Percentiles rank a stretch among this genome's conserved stretches.
Conservation (phyloP, 2,797 vertebrate genomes). For the Poliocrania exsul region DNA sequence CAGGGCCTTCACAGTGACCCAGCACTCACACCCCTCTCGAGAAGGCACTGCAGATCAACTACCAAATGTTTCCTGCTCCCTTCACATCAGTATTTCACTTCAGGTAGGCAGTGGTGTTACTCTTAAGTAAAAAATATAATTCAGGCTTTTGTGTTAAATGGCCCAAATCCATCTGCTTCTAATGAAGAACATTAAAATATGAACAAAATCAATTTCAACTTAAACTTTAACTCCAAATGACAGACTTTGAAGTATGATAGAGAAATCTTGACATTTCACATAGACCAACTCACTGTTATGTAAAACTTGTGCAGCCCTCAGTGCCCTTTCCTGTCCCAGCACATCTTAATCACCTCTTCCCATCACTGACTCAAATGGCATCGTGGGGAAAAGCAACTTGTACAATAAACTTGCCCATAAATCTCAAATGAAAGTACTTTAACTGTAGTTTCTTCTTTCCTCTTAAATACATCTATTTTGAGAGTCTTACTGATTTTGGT, state of each 20-base stretch:
- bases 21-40: neutral
- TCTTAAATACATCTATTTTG: neutral
- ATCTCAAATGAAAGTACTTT: neutral
- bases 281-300: neutral
- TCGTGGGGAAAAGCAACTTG: neutral
- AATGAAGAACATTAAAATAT: neutral
- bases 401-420: neutral
- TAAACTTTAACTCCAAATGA: neutral
- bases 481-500: neutral
- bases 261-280: neutral
- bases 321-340: neutral
- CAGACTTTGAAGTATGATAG: neutral
- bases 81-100: neutral
- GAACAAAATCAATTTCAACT: neutral
- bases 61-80: neutral
- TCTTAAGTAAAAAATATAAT: neutral
- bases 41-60: neutral
- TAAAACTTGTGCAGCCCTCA: neutral
- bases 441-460: neutral
- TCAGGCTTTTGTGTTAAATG: neutral
- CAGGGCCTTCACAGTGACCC: neutral
- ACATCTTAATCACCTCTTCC: neutral
- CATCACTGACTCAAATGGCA: neutral
- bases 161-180: neutral
- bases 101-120: neutral